Evolutionary conservation across 1,140 invertebrate genomes (phyloP), one percentile per base, ranked within the genome.

Genomic region (Lepidurus packardi): DNA sequence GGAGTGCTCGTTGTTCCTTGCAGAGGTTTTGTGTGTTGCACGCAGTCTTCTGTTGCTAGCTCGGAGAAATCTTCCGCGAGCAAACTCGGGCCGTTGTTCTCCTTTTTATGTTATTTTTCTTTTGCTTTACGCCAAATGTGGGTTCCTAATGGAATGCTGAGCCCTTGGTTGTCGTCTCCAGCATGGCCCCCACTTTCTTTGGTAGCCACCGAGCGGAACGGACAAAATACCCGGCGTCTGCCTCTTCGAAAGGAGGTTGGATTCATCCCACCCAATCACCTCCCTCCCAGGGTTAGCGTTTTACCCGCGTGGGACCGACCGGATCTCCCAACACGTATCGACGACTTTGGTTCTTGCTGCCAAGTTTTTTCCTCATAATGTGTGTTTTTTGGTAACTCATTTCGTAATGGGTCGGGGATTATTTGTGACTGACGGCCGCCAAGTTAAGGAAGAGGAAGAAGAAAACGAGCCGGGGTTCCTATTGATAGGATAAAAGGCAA

Each of bases 371-470:
- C n/a, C 34, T 9, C 21, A 65, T 65, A 65, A 65, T 21, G 53
- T 65, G 53, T 65, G 53, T n/a, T 65, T 65, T 65, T 65, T 65
- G 53, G 53, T 65, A 65, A 65, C 53, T 65, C 53, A 65, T 65
- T 65, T 65, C 53, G 53, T 65, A 65, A 65, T 65, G 53, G 53
- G 53, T 65, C 53, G 53, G 16, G 53, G 53, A 65, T 9, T 65
- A 65, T 65, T 65, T 65, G 53, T 21, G 53, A 65, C 53, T 65
- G 53, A 65, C 53, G 53, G 53, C 53, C 53, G 53, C 53, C 53
- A 65, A 65, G 53, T 65, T 65, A 65, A 65, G 53, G 53, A 65
- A 65, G 53, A 65, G 16, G 53, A 65, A 21, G 53, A 21, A 65
- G 16, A 21, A 65, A n/a, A 16, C 53, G 53, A 65, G 53, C 53